Percentiles rank a stretch among this genome's conserved stretches.
These are phyloP conservation scores for Pardalotus punctatus DNA, from an alignment of 2,113 vertebrate genomes.

Conservation along the genomic window DNA sequence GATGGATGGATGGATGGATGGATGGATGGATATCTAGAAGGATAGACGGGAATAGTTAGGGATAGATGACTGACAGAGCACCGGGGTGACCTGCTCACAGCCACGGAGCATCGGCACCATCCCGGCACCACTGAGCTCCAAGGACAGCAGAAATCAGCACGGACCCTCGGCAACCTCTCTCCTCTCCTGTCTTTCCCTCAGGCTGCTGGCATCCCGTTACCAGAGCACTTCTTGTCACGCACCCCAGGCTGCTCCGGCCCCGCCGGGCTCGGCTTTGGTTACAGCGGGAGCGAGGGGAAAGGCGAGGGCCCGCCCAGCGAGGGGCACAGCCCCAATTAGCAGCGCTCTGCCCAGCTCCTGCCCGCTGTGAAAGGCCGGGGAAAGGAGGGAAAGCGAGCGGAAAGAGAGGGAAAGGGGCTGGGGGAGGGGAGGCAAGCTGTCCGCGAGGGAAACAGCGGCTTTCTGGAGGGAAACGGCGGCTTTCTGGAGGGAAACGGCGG, in stretches of 20 bases:
- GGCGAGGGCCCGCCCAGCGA: neutral
- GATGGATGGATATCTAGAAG: neutral
- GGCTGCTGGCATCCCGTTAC: fast-evolving
- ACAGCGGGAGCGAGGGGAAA: neutral
- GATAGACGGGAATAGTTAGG: no score
- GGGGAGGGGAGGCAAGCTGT: neutral
- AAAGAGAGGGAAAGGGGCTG: neutral
- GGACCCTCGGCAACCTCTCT: fast-evolving
- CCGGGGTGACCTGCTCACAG: fast-evolving
- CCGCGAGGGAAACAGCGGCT: neutral
- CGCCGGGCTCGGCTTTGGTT: neutral
- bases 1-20: neutral
- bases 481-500: neutral
- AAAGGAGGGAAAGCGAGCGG: slow-evolving; percentile 36
- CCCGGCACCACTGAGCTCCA: fast-evolving
- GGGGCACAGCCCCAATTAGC: slow-evolving; percentile 69
- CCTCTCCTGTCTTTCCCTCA: neutral
- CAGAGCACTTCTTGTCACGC: fast-evolving
- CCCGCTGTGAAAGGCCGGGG: neutral
- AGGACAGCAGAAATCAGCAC: fast-evolving
- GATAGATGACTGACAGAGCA: neutral
- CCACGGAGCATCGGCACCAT: fast-evolving
- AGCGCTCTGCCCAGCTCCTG: slow-evolving; percentile 3
- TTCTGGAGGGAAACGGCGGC: neutral
- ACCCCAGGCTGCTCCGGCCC: neutral